These are phyloP conservation scores for Anastrepha ludens DNA, from an alignment of 1,140 invertebrate genomes.

Conservation along the genomic window DNA sequence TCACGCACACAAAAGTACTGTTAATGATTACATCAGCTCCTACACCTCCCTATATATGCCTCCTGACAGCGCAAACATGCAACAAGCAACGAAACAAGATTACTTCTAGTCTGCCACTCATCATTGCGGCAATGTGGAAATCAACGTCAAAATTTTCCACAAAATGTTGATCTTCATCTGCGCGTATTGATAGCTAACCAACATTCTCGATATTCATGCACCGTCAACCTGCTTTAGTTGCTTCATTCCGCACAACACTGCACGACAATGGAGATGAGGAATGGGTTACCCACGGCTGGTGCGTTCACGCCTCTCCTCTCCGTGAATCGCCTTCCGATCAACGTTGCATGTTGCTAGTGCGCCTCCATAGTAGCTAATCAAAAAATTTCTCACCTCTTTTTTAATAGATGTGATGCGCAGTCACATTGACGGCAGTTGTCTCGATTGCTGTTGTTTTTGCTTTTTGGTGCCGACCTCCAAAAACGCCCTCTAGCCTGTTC, in stretches of 20 bases:
- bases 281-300: no score
- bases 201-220: background rate
- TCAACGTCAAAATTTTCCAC: conserved; percentile 59
- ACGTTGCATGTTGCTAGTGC: background rate
- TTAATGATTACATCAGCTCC: no score
- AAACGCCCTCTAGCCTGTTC: conserved; percentile 15
- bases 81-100: background rate
- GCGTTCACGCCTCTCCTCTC: background rate
- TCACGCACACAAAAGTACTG: no score
- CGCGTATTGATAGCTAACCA: conserved; percentile 56
- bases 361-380: conserved; percentile 74
- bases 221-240: background rate
- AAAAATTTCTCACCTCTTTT: conserved; percentile 75
- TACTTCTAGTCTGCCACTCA: conserved; percentile 47
- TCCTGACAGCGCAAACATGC: background rate
- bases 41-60: no score
- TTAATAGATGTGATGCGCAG: conserved; percentile 63
- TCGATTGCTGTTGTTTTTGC: background rate
- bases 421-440: conserved; percentile 44
- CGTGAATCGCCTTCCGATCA: background rate
- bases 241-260: background rate
- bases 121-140: conserved; percentile 53
- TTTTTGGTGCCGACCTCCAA: background rate
- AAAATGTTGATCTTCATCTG: conserved; percentile 73
- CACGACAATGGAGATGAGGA: background rate